Conservation (phyloP, 2,888 invertebrate genomes). For the Xanthia togata region DNA sequence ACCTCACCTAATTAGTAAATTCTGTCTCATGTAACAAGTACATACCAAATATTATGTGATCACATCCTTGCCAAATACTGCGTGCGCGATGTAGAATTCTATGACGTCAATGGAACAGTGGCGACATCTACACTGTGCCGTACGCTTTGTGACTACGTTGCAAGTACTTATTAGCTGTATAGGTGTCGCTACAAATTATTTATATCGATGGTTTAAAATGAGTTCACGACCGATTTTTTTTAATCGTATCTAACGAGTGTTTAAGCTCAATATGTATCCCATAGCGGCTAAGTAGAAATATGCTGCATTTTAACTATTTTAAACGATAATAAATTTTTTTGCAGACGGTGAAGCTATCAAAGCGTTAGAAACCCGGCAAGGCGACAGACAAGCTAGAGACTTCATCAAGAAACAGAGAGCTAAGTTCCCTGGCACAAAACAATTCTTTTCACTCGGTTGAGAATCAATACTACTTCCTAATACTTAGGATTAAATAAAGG, state of each 20-base stretch:
- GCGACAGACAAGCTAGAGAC: conserved; percentile 96
- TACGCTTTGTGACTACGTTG: background rate
- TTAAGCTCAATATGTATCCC: background rate
- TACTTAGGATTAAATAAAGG: conserved; percentile 29
- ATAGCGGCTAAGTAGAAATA: background rate
- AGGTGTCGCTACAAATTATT: conserved; percentile 31
- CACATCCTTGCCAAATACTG: background rate
- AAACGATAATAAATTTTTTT: conserved; percentile 14
- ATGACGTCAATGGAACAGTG: background rate
- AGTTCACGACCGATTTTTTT: background rate
- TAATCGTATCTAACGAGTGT: background rate
- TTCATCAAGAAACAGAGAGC: conserved; percentile 95
- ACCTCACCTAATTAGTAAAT: background rate
- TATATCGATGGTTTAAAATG: background rate
- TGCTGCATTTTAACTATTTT: background rate
- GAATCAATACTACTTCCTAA: conserved; percentile 30
- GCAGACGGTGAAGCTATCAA: conserved; percentile 93
- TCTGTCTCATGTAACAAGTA: background rate
- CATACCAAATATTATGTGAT: background rate
- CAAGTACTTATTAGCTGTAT: background rate
- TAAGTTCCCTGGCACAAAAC: conserved; percentile 87
- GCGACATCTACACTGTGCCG: conserved; percentile 24
- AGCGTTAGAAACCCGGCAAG: conserved; percentile 95
- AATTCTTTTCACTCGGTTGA: conserved; percentile 87
- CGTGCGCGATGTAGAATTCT: background rate